Percentiles rank a stretch among this genome's conserved stretches.
Evolutionary conservation across 2,113 vertebrate genomes (phyloP).

Genomic region (Elephantulus edwardii): DNA sequence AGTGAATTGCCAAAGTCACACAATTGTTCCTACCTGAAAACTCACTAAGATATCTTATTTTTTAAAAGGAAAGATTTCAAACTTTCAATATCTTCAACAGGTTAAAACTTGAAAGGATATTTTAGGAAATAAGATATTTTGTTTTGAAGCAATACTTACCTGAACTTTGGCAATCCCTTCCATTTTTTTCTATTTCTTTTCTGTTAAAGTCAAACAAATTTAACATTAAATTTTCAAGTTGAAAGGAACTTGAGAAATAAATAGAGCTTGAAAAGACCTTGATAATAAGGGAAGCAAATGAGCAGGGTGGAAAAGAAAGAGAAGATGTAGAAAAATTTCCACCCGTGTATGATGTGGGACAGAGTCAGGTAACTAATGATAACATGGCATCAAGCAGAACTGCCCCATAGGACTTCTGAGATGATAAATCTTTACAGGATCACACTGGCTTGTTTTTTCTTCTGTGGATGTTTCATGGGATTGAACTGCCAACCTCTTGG

Average conservation of each 20-base stretch:
- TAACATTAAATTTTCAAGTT: conserved; percentile 21
- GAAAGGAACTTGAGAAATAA: background rate
- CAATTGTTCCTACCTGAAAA: conserved; percentile 5
- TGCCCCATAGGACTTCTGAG: too few species aligned
- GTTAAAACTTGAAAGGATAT: conserved; percentile 4
- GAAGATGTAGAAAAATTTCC: background rate
- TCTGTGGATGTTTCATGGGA: too few species aligned
- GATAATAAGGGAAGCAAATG: background rate
- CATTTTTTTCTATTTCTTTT: background rate
- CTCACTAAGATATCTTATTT: background rate
- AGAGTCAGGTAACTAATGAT: too few species aligned
- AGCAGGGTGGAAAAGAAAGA: background rate
- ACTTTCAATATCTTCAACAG: background rate
- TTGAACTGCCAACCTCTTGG: too few species aligned
- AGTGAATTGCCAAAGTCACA: background rate
- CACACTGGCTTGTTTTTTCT: too few species aligned
- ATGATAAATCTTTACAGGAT: too few species aligned
- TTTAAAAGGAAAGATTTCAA: background rate
- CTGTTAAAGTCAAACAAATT: conserved; percentile 1
- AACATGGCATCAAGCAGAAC: too few species aligned
- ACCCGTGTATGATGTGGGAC: background rate
- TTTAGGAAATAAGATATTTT: conserved; percentile 42
- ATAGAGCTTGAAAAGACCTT: background rate
- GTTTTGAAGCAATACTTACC: conserved; percentile 23
- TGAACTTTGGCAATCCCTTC: background rate